A percentile compares a stretch with the other conserved stretches of the same genome.
These are phyloP conservation scores for Acanthopagrus latus DNA, from an alignment of 2,797 vertebrate species.

Conservation along the genomic window DNA sequence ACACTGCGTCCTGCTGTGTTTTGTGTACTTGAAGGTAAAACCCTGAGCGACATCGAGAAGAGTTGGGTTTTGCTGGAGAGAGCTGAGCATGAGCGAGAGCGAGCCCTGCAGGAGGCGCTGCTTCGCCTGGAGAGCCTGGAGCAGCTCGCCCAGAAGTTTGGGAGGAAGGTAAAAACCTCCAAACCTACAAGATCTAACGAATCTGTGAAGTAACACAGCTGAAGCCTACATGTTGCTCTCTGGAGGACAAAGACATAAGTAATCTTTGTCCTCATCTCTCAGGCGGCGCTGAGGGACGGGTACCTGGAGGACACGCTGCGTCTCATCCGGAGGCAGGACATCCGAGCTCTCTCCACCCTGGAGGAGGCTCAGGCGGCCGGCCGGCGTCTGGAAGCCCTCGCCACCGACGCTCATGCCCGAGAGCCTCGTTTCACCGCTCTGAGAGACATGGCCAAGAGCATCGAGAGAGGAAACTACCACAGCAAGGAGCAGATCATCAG, in stretches of 20 bases:
- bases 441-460: slow-evolving; percentile 82
- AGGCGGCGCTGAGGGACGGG: slow-evolving; percentile 84
- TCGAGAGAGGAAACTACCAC: slow-evolving; percentile 88
- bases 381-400: slow-evolving; percentile 89
- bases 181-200: not conserved
- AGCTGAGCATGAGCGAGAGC: slow-evolving; percentile 88
- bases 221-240: not conserved
- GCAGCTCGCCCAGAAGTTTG: slow-evolving; percentile 89
- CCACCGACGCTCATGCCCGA: slow-evolving; percentile 86
- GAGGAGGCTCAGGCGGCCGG: slow-evolving; percentile 84
- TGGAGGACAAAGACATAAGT: not conserved
- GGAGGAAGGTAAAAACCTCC: slow-evolving; percentile 83
- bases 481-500: slow-evolving; percentile 81
- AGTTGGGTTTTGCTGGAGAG: slow-evolving; percentile 88
- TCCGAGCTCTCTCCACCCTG: slow-evolving; percentile 69
- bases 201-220: not conserved
- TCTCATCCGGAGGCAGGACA: slow-evolving; percentile 85
- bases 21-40: slow-evolving; percentile 70
- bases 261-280: not conserved
- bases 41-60: slow-evolving; percentile 87
- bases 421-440: slow-evolving; percentile 88
- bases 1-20: not conserved
- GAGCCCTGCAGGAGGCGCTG: slow-evolving; percentile 87
- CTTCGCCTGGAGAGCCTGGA: slow-evolving; percentile 89
- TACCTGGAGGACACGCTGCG: slow-evolving; percentile 88